Conservation (phyloP, 2,797 vertebrate genomes). For the Siniperca undulata region DNA sequence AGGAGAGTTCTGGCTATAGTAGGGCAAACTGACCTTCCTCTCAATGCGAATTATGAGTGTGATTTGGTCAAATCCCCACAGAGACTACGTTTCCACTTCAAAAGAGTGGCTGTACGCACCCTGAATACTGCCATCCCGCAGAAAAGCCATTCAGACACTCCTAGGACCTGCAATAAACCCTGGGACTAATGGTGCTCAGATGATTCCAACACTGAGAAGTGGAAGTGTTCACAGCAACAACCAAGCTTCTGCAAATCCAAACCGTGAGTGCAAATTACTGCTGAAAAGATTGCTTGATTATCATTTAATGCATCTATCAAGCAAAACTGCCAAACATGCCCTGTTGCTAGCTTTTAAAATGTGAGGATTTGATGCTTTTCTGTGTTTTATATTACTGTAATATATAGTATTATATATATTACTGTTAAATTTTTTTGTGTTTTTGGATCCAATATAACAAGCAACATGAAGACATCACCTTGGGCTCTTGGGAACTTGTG, state of each 20-base stretch:
- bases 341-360: background rate
- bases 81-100: slow-evolving; percentile 80
- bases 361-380: background rate
- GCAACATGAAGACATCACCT: background rate
- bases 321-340: background rate
- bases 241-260: slow-evolving; percentile 15
- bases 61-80: slow-evolving; percentile 80
- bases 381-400: background rate
- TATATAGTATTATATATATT: no score
- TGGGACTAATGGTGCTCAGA: slow-evolving; percentile 56
- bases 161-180: slow-evolving; percentile 63
- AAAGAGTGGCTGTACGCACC: slow-evolving; percentile 76
- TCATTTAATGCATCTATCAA: background rate
- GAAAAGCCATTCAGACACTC: slow-evolving; percentile 68
- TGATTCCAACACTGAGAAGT: slow-evolving; percentile 37
- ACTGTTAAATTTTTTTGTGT: background rate
- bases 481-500: background rate
- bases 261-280: slow-evolving; percentile 10
- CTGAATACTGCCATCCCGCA: slow-evolving; percentile 73
- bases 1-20: slow-evolving; percentile 46
- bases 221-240: slow-evolving; percentile 21
- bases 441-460: background rate
- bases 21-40: slow-evolving; percentile 75
- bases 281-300: background rate
- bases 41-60: slow-evolving; percentile 73